phyloP scores from a whole-genome alignment of 2,113 vertebrate genomes.

The Tachysurus fulvidraco region DNA sequence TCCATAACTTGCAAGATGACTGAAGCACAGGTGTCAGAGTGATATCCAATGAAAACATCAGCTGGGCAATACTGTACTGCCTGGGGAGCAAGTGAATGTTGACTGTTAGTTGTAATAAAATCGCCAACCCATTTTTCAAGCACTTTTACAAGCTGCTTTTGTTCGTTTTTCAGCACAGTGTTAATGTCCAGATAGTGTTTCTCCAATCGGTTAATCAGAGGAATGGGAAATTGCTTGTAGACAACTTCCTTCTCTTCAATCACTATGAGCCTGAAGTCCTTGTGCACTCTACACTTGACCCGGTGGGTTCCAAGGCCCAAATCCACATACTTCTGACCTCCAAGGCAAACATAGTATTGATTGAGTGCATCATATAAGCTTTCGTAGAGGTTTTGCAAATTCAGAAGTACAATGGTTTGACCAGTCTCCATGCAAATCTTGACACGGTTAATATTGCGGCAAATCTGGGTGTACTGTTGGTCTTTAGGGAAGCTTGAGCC shows the following conservation, averaged over 20 bases:
- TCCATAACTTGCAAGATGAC: constrained; percentile 81
- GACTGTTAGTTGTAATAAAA: constrained; percentile 65
- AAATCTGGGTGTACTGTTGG: constrained; percentile 94
- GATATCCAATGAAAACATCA: constrained; percentile 90
- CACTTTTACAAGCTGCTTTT: constrained; percentile 71
- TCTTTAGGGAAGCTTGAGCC: constrained; percentile 95
- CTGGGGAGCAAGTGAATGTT: constrained; percentile 45
- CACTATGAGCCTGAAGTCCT: constrained; percentile 85
- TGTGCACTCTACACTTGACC: constrained; percentile 93
- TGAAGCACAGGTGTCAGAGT: constrained; percentile 85
- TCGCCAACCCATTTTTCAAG: constrained; percentile 77
- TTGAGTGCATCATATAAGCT: constrained; percentile 96
- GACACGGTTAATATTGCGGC: constrained; percentile 92
- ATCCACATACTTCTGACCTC: constrained; percentile 94
- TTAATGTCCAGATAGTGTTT: constrained; percentile 93
- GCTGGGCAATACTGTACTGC: constrained; percentile 72
- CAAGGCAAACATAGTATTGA: constrained; percentile 93
- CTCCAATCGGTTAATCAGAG: constrained; percentile 95
- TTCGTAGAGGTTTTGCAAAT: constrained; percentile 95
- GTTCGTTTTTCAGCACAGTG: constrained; percentile 77
- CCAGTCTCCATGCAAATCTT: constrained; percentile 98
- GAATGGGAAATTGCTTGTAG: constrained; percentile 89
- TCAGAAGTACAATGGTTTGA: constrained; percentile 86
- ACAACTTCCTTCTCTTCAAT: constrained; percentile 92
- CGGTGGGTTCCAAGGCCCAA: constrained; percentile 93